Evolutionary conservation across 2,797 vertebrate species (phyloP), one percentile per base, ranked within the genome.

Genomic region (Chaetodon trifasciatus): DNA sequence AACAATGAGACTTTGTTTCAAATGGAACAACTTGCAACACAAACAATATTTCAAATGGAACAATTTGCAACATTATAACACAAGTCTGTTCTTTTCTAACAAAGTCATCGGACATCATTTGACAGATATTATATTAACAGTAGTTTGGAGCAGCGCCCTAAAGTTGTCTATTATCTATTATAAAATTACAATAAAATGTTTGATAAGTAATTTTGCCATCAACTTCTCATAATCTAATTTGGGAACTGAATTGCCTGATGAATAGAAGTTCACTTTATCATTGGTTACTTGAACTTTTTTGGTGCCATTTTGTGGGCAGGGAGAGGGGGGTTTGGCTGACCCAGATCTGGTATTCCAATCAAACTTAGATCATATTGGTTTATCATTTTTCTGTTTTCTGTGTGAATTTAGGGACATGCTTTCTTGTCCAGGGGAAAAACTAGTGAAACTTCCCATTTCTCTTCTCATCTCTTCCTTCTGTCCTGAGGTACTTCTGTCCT

Each of bases 381-480:
- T 64, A 55, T 56, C 49, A n/a, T 49, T 40, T 61, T 61, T 56
- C 40, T 56, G 47, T 40, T 44, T 44, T 44, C 42, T 44, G 21
- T 66, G 42, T 39, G 28, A 46, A 58, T 78, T 76, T 13, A 40
- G 13, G 12, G 0, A n/a, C 24, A 3, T 23, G 32, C 4, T 50
- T 71, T 65, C 17, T 17, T 53, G 11, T 40, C 46, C 19, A 15
- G n/a, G 17, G 2, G 5, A 1, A 35, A 24, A 19, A 28, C 13
- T 12, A n/a, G 3, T 12, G 35, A 60, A 60, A n/a, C 2, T 40
- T 37, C 28, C 6, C 2, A 24, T 56, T 37, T 75, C 73, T 21
- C 21, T 4, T 4, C 50, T 23, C 35, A 47, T 74, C 28, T 40
- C 53, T 5, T 24, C 35, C 28, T 49, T 58, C 44, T 39, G 28